These are phyloP conservation scores for Tiliqua scincoides DNA, from an alignment of 2,113 vertebrate species.

Conservation along the genomic window DNA sequence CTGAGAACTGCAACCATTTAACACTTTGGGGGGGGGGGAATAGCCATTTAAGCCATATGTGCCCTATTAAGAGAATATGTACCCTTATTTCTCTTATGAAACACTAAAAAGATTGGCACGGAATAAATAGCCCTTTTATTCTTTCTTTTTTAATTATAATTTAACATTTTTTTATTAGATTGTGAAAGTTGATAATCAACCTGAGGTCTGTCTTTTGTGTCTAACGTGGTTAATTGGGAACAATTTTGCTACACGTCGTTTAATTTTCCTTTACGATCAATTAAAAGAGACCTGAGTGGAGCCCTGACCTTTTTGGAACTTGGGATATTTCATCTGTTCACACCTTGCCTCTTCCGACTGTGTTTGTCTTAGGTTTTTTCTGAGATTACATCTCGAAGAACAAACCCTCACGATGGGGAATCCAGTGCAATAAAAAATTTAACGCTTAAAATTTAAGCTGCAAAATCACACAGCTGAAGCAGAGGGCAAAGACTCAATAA, in stretches of 20 bases:
- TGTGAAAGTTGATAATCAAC: slow-evolving; percentile 4
- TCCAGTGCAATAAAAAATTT: not conserved
- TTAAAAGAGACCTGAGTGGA: not conserved
- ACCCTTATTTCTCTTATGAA: slow-evolving; percentile 28
- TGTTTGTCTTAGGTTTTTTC: slow-evolving; percentile 9
- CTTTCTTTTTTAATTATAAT: slow-evolving; percentile 11
- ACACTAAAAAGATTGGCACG: not conserved
- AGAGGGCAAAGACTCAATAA: not conserved
- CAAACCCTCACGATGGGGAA: slow-evolving; percentile 13
- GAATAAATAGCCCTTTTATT: slow-evolving; percentile 15
- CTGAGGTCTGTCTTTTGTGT: slow-evolving; percentile 31
- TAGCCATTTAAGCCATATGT: slow-evolving; percentile 15
- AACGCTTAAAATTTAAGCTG: slow-evolving; percentile 8
- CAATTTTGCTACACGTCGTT: slow-evolving; percentile 22
- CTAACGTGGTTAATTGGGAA: not conserved
- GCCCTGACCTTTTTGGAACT: slow-evolving; percentile 2
- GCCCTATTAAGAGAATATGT: slow-evolving; percentile 13
- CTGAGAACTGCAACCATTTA: not conserved
- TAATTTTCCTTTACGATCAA: slow-evolving; percentile 33
- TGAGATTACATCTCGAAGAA: not conserved
- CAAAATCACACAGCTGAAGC: not conserved
- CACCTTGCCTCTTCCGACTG: not conserved
- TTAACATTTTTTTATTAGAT: slow-evolving; percentile 30
- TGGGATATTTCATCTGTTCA: not conserved
- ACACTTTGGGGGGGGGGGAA: not conserved